Conservation (phyloP, 30 jellyfish, hydroid and myxozoan species). For the Pelagia noctiluca region DNA sequence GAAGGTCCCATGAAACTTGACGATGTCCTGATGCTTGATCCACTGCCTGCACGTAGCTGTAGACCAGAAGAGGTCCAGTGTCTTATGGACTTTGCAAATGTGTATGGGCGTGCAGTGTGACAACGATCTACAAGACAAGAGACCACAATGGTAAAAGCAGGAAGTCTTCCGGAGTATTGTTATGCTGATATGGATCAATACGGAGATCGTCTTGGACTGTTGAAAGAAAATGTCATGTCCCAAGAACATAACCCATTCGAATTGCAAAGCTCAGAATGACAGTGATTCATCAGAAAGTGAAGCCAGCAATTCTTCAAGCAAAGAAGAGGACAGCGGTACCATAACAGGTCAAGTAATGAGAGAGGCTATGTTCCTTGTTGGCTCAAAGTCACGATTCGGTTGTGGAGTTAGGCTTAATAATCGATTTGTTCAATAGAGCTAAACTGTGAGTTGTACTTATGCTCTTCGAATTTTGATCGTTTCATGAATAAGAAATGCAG, state of each 20-base stretch:
- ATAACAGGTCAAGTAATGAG: background rate
- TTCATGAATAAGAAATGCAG: too few species aligned
- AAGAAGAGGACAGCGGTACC: slow-evolving; percentile 4
- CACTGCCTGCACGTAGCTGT: slow-evolving; percentile 2
- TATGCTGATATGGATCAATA: background rate
- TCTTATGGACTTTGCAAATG: background rate
- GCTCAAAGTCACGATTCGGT: slow-evolving; percentile 14
- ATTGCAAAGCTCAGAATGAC: background rate
- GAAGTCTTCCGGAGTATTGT: background rate
- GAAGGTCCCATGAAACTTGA: background rate
- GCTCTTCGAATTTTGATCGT: too few species aligned
- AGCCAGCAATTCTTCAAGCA: background rate
- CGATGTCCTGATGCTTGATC: background rate
- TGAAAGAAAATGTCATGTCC: background rate
- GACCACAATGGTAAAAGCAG: slow-evolving; percentile 1
- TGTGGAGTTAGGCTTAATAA: background rate
- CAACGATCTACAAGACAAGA: background rate
- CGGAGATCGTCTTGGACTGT: background rate
- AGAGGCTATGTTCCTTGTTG: slow-evolving; percentile 12
- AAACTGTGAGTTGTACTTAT: background rate
- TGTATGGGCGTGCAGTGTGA: background rate
- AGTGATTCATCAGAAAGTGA: background rate
- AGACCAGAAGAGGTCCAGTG: background rate
- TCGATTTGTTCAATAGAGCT: slow-evolving; percentile 8
- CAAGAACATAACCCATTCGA: too few species aligned